Conservation (phyloP, 2,113 vertebrate genomes). For the Trichechus manatus region DNA sequence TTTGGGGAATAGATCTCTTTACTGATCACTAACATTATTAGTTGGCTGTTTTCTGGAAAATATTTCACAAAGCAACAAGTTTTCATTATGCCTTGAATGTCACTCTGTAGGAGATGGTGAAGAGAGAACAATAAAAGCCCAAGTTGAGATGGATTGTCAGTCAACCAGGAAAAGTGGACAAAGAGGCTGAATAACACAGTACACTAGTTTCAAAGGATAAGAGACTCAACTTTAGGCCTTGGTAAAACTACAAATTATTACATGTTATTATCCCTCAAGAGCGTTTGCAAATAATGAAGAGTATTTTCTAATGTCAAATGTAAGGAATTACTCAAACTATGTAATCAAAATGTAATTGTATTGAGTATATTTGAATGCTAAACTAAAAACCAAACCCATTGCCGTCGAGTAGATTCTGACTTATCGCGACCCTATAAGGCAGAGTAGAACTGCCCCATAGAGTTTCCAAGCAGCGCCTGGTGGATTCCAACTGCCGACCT, state of each 20-base stretch:
- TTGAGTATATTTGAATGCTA: neutral
- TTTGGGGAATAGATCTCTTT: neutral
- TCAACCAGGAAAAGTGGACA: neutral
- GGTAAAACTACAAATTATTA: neutral
- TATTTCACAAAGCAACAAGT: slow-evolving; percentile 34
- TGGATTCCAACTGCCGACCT: too few species aligned
- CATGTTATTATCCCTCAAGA: neutral
- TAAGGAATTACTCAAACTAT: neutral
- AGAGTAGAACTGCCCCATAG: too few species aligned
- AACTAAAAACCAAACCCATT: too few species aligned
- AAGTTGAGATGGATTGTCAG: neutral
- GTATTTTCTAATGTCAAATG: neutral
- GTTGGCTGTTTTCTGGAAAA: slow-evolving; percentile 34
- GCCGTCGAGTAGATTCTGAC: too few species aligned
- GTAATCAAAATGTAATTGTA: neutral
- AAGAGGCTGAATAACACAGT: neutral
- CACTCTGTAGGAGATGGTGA: slow-evolving; percentile 4
- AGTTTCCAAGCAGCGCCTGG: too few species aligned
- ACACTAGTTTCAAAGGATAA: neutral
- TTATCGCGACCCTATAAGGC: too few species aligned
- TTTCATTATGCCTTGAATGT: neutral
- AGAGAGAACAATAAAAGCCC: neutral
- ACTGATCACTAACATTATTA: neutral
- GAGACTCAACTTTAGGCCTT: neutral
- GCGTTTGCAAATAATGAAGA: slow-evolving; percentile 45